Base-by-base conservation (phyloP, 2,797 vertebrate genomes). In the Pseudochaenichthys georgianus region DNA sequence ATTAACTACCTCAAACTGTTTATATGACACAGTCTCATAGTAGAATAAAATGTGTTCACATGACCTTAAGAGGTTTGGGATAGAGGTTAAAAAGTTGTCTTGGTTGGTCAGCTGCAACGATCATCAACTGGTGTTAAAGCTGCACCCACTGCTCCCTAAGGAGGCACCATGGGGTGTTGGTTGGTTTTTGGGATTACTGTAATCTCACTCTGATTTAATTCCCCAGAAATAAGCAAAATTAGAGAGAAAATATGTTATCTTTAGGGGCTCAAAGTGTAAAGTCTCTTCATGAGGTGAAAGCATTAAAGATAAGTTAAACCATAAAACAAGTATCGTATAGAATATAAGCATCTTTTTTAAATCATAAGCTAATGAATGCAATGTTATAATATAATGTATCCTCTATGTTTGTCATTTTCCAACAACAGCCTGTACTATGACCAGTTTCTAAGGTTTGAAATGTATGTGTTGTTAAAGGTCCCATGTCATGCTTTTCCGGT, bases 1-100 rank as follows among this genome's bases (percentile, higher is more conserved):
- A 93, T 94, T 92, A 94, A 90, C 90, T 80, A 84, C 78, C 89
- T 93, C 90, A 89, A 81, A 87, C 78, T 69, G 82, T 88, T 87
- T 80, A 73, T 87, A 70, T 85, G 82, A 79, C 87, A 80, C 66
- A 45, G 43, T 80, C 65, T 78, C 71, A 62, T 61, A 58, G 71
- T 79, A 34, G 76, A 86, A 84, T 84, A 60, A 83, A 89, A 73
- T 78, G 60, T 80, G 55, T 61, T 79, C n/a, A 13, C 38, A 51
- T 81, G 52, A 83, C 68, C 55, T 64, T 74, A 13, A 67, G 19
- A 4, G 19, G 16, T 67, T 70, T 62, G 4, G 15, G 16, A 17
- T 42, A 15, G 3, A 47, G 19, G 48, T 61, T 64, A 15, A 7
- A 65, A 68, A 65, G 38, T 65, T 51, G 0, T 17, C 15, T 41